Evolutionary conservation across 2,888 invertebrate species (phyloP).

Genomic region (Spodoptera littoralis): DNA sequence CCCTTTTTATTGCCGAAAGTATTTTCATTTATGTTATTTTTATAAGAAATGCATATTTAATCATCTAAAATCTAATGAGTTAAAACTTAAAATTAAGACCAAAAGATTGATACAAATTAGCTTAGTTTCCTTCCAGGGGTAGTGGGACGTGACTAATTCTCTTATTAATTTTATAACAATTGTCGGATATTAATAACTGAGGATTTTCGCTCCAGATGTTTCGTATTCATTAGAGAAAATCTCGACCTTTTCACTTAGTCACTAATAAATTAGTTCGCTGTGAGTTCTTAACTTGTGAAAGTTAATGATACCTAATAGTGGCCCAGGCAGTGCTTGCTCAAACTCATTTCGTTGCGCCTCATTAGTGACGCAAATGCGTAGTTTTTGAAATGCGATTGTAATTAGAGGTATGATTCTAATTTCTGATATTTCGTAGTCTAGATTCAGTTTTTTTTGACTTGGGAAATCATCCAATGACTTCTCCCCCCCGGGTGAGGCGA

Average conservation of each 20-base stretch:
- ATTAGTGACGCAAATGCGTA: constrained; percentile 8
- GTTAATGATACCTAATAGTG: constrained; percentile 7
- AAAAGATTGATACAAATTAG: constrained; percentile 8
- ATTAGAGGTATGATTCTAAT: too few species aligned
- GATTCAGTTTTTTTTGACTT: too few species aligned
- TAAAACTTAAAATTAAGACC: too few species aligned
- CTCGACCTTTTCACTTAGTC: constrained; percentile 31
- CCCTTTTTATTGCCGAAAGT: too few species aligned
- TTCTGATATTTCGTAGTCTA: too few species aligned
- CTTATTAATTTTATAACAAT: constrained; percentile 58
- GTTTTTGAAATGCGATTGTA: too few species aligned
- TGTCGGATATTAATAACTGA: constrained; percentile 54
- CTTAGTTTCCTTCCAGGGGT: constrained; percentile 21
- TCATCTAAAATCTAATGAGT: too few species aligned
- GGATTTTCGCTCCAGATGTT: constrained; percentile 57
- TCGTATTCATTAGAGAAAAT: constrained; percentile 56
- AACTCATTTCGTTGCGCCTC: constrained; percentile 4
- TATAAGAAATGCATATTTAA: too few species aligned
- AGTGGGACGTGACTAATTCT: constrained; percentile 42
- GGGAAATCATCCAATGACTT: too few species aligned
- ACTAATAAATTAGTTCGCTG: constrained; percentile 37
- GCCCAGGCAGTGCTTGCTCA: constrained; percentile 8
- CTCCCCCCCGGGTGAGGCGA: too few species aligned
- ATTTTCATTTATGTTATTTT: too few species aligned
- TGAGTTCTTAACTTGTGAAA: constrained; percentile 29